Evolutionary conservation across 2,888 invertebrate species (phyloP).

Genomic region (Oscheius onirici): DNA sequence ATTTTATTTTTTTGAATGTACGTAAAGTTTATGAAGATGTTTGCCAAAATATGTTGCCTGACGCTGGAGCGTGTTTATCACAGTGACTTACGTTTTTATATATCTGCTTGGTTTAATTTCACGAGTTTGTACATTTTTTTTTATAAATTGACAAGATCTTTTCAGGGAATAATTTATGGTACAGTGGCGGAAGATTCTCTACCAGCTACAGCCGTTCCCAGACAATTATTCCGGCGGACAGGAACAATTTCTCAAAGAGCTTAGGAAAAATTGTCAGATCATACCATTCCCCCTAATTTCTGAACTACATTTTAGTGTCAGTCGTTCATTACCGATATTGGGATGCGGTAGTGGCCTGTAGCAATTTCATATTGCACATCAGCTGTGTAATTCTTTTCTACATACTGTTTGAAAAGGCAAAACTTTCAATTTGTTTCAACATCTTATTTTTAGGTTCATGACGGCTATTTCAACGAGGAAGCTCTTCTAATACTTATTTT

Average conservation of each 20-base stretch:
- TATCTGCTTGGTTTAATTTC: background rate
- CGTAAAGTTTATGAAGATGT: too few species aligned
- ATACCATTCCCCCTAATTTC: background rate
- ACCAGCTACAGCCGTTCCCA: constrained; percentile 85
- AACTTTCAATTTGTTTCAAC: constrained; percentile 4
- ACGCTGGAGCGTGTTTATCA: background rate
- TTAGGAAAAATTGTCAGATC: constrained; percentile 74
- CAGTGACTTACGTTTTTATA: background rate
- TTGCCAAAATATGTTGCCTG: too few species aligned
- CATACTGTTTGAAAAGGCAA: constrained; percentile 64
- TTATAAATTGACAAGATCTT: too few species aligned
- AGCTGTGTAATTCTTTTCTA: constrained; percentile 75
- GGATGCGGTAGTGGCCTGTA: constrained; percentile 82
- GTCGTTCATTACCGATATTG: constrained; percentile 80
- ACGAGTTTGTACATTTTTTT: background rate
- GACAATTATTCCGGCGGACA: constrained; percentile 91
- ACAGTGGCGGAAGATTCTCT: constrained; percentile 87
- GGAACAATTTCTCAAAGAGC: constrained; percentile 83
- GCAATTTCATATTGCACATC: constrained; percentile 83
- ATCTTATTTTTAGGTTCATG: constrained; percentile 9
- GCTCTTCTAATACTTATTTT: background rate
- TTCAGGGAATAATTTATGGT: constrained; percentile 4
- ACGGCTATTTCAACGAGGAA: constrained; percentile 66
- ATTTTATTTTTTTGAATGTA: too few species aligned
- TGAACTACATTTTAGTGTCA: constrained; percentile 76